Base-by-base conservation (phyloP, 2,113 vertebrate species). In the Chionomys nivalis region DNA sequence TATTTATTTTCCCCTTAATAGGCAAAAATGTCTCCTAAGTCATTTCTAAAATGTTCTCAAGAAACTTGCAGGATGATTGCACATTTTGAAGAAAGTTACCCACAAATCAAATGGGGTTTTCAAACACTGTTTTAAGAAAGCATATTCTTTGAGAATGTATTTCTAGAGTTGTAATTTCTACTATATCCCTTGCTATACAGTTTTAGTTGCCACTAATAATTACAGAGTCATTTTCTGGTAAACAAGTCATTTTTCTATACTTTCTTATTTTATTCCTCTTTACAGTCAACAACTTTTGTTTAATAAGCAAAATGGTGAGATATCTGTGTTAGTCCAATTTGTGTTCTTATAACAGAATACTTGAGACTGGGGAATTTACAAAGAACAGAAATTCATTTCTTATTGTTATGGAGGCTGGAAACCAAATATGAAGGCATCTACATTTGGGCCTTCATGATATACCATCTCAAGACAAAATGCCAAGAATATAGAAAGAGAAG, bases 61-160 rank as follows among this genome's bases (percentile, higher is more conserved):
- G 63, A 83, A 5, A 61, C 89, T 92, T 95, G 31, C 0, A 76
- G 24, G 7, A 92, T 92, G 73, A 75, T 39, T 79, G 28, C 16
- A 52, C 87, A 75, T 81, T 96, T 95, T 95, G 81, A 81, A 86
- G 17, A 94, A 95, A 93, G 61, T 91, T 8, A 21, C n/a, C 42
- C 11, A 72, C 33, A 89, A 73, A 47, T 63, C 47, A 92, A 85
- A 88, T 88, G 73, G 52, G 9, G 33, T 55, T 96, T 94, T 23
- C 39, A 94, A 91, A 90, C 33, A 83, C 17, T 82, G 23, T 86
- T 94, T 86, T 16, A 93, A 94, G 66, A 96, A 91, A 89, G 14
- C 13, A 72, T 73, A 81, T 65, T 89, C 19, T 63, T 83, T 89
- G 66, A 78, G 55, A 89, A 93, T 75, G 66, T 70, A 81, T 39